Evolutionary conservation across 2,888 invertebrate species (phyloP).

Genomic region (Helicoverpa assulta): DNA sequence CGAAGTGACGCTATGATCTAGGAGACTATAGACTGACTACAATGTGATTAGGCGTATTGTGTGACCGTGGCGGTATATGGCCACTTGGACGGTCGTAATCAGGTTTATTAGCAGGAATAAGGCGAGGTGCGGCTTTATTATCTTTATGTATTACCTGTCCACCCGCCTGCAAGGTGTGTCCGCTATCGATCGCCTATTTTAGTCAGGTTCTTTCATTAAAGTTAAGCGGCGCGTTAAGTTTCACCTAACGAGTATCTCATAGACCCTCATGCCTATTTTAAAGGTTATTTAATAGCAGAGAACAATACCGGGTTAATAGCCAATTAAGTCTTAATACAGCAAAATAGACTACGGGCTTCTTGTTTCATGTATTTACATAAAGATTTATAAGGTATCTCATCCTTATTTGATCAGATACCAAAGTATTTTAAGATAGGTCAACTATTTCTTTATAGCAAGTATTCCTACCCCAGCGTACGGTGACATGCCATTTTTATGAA

Average conservation of each 20-base stretch:
- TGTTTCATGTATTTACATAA: conserved; percentile 55
- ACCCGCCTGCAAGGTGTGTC: conserved; percentile 75
- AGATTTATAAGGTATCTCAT: conserved; percentile 8
- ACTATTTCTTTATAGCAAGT: too few relatives aligned
- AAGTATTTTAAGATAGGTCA: too few relatives aligned
- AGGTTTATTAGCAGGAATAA: conserved; percentile 77
- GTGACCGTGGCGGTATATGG: conserved; percentile 42
- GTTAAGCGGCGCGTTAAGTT: conserved; percentile 51
- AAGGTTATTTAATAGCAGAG: conserved; percentile 57
- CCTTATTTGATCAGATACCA: conserved; percentile 35
- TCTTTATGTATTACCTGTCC: conserved; percentile 73
- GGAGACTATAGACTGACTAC: conserved; percentile 26
- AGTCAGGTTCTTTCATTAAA: conserved; percentile 60
- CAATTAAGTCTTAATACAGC: conserved; percentile 40
- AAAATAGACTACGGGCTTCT: conserved; percentile 28
- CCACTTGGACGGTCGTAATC: conserved; percentile 71
- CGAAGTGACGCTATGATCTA: conserved; percentile 30
- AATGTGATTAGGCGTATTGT: conserved; percentile 19
- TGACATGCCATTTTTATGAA: conserved; percentile 10
- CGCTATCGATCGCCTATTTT: conserved; percentile 72
- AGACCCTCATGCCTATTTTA: conserved; percentile 38
- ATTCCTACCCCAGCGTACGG: neutral
- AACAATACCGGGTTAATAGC: conserved; percentile 55
- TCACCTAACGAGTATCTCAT: conserved; percentile 44
- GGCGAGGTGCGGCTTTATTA: conserved; percentile 79